Evolutionary conservation across 2,888 invertebrate genomes (phyloP).

Genomic region (Yponomeuta malinellus): DNA sequence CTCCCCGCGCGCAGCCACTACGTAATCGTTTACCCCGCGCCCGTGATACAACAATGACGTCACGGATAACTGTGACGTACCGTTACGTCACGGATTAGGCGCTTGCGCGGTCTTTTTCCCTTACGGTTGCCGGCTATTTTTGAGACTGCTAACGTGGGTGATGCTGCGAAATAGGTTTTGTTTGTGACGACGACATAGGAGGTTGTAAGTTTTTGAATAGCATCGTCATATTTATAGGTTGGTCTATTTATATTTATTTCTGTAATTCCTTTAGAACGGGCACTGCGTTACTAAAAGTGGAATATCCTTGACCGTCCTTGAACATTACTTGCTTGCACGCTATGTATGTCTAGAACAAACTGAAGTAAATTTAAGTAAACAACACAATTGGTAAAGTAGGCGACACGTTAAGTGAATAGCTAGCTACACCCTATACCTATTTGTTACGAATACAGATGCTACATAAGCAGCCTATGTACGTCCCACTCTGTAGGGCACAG

Average conservation of each 20-base stretch:
- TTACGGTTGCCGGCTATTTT: slow-evolving; percentile 18
- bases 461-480: too few relatives aligned
- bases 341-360: neutral
- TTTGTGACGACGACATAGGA: slow-evolving; percentile 12
- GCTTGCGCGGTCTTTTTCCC: slow-evolving; percentile 41
- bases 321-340: neutral
- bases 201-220: neutral
- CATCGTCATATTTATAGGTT: neutral
- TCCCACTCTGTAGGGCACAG: too few relatives aligned
- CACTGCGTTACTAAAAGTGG: neutral
- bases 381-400: neutral
- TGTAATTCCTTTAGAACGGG: neutral
- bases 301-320: neutral
- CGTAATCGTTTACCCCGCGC: slow-evolving; percentile 48
- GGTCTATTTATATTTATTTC: neutral
- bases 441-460: too few relatives aligned
- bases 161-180: slow-evolving; percentile 5
- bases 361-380: neutral
- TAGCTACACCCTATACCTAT: too few relatives aligned
- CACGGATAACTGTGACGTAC: slow-evolving; percentile 13
- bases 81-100: slow-evolving; percentile 35
- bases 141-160: slow-evolving; percentile 19
- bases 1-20: slow-evolving; percentile 32
- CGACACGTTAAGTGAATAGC: too few relatives aligned
- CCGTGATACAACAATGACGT: slow-evolving; percentile 43